Base-by-base conservation (phyloP, 2,888 invertebrate genomes). In the Camptogramma bilineatum region DNA sequence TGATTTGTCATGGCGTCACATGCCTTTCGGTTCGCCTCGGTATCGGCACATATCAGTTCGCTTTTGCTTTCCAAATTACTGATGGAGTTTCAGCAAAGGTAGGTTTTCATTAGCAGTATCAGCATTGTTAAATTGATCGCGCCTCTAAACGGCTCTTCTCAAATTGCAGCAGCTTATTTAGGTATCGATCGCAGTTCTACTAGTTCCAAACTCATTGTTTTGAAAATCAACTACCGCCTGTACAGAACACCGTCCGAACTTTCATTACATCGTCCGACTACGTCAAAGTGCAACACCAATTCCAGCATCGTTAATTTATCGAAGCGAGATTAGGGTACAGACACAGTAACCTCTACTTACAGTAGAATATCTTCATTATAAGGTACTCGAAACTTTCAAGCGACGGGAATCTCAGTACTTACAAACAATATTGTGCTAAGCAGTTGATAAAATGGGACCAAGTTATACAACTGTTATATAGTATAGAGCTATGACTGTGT, bases 271-370 rank as follows among this genome's bases (percentile, higher is more conserved):
- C 61, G 39, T 51, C 56, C 57, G 44, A 57, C 58, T 61, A 70
- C 67, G 64, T 67, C 69, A 65, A 66, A 72, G 72, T 75, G 74
- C 74, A 75, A 73, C 73, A 73, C 68, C 73, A 76, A 74, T 75
- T 76, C 70, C 69, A 65, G 72, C 70, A 72, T 65, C 68, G 75
- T 73, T 80, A 79, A 80, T 79, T 83, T 80, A 81, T 78, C 76
- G 76, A 24, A 59, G 54, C 44, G 44, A 52, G 39, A 52, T 39
- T 16, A 46, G 54, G 47, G 56, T 24, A 47, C 52, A 31, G 52
- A 54, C 46, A 54, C 8, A 18, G 19, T 56, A 56, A 21, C 34
- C 13, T 1, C 46, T 16, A 42, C 10, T 24, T n/a, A 9, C 55
- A 56, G 55, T 48, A 44, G 54, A 10, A 18, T 39, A n/a, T 19